Percentiles rank a stretch among this genome's conserved stretches.
phyloP scores from a whole-genome alignment of 2,888 invertebrate genomes.

The Aphrophora alni region DNA sequence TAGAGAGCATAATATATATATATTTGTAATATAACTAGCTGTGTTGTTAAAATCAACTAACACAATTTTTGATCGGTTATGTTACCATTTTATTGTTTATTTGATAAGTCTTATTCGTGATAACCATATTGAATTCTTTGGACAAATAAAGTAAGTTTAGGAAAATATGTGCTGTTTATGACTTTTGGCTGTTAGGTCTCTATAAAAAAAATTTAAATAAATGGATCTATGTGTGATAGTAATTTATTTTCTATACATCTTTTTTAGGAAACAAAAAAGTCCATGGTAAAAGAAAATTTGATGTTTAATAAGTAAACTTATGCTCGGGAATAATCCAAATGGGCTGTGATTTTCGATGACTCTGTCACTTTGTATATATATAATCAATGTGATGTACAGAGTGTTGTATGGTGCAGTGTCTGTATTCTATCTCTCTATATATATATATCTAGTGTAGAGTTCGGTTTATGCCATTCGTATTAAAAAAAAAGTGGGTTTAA shows the following conservation, averaged over 20 bases:
- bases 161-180: slow-evolving; percentile 25
- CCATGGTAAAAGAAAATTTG: slow-evolving; percentile 41
- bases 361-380: slow-evolving; percentile 44
- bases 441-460: slow-evolving; percentile 31
- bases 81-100: neutral
- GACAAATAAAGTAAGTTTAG: slow-evolving; percentile 25
- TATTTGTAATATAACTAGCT: neutral
- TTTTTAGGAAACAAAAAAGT: slow-evolving; percentile 43
- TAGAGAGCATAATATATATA: neutral
- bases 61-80: neutral
- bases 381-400: slow-evolving; percentile 47
- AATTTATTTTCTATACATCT: slow-evolving; percentile 46
- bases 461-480: slow-evolving; percentile 32
- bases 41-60: neutral
- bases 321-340: slow-evolving; percentile 66
- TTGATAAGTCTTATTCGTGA: slow-evolving; percentile 25
- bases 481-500: slow-evolving; percentile 25
- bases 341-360: slow-evolving; percentile 71
- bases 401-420: slow-evolving; percentile 44
- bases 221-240: slow-evolving; percentile 46
- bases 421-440: slow-evolving; percentile 25
- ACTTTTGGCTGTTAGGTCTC: slow-evolving; percentile 45
- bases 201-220: slow-evolving; percentile 36
- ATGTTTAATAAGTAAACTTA: slow-evolving; percentile 43
- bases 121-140: slow-evolving; percentile 43